phyloP scores from a whole-genome alignment of 2,113 vertebrate species.

The Microtus oregoni region DNA sequence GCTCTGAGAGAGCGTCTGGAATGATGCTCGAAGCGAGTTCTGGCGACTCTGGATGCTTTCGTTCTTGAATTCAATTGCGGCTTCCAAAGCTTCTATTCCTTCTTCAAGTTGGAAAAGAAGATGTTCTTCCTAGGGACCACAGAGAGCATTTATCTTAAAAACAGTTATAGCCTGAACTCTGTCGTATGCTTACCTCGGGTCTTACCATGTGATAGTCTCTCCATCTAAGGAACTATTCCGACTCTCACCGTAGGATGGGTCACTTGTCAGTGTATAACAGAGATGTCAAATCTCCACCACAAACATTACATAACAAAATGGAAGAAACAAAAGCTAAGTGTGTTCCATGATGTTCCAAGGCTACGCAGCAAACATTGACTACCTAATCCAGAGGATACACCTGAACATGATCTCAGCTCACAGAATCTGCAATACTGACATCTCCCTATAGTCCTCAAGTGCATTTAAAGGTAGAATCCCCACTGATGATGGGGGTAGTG shows the following conservation, averaged over 20 bases:
- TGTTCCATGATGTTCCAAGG: neutral
- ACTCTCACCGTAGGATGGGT: neutral
- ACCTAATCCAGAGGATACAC: neutral
- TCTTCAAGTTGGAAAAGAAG: slow-evolving; percentile 93
- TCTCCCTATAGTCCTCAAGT: neutral
- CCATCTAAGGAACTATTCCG: neutral
- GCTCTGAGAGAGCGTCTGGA: slow-evolving; percentile 83
- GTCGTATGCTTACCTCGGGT: neutral
- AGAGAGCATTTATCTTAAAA: slow-evolving; percentile 67
- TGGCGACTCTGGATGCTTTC: slow-evolving; percentile 88
- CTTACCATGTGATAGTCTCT: neutral
- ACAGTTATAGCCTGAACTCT: neutral
- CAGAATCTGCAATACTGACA: neutral
- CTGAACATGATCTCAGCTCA: neutral
- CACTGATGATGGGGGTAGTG: neutral
- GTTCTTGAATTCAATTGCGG: slow-evolving; percentile 93
- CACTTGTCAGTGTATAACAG: neutral
- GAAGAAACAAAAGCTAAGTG: neutral
- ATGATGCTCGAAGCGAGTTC: slow-evolving; percentile 85
- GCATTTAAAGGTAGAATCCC: neutral
- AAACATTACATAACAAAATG: slow-evolving; percentile 24
- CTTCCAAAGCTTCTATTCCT: slow-evolving; percentile 92
- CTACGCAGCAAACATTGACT: neutral
- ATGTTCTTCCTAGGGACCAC: slow-evolving; percentile 90
- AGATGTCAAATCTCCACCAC: neutral